Evolutionary conservation across 2,113 vertebrate species (phyloP).

Genomic region (Muscicapa adusta): DNA sequence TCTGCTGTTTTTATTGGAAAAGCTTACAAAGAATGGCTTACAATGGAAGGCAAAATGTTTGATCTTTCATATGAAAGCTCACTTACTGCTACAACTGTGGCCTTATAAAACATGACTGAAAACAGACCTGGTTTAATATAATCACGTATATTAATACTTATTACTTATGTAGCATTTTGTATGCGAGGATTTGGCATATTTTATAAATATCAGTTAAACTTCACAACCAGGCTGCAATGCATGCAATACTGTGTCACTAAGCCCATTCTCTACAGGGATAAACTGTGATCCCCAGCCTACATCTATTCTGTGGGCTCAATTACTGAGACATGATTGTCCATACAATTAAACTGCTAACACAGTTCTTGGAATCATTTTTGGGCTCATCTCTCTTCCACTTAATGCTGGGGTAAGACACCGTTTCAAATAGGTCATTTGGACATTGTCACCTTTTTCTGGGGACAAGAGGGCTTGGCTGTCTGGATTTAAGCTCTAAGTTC

Average conservation of each 20-base stretch:
- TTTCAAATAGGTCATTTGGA: neutral
- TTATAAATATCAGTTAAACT: constrained; percentile 48
- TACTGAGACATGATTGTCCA: neutral
- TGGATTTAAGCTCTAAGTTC: neutral
- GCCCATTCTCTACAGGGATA: constrained; percentile 58
- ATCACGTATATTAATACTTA: constrained; percentile 55
- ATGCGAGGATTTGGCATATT: constrained; percentile 39
- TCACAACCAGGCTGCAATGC: constrained; percentile 23
- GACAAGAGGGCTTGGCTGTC: neutral
- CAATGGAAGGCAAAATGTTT: constrained; percentile 46
- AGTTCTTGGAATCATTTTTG: neutral
- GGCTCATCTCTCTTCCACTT: neutral
- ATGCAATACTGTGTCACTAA: constrained; percentile 25
- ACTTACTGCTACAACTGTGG: constrained; percentile 11
- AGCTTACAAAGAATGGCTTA: constrained; percentile 45
- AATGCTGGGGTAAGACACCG: neutral
- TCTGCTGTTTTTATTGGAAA: constrained; percentile 56
- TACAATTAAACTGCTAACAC: constrained; percentile 11
- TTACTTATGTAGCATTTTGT: constrained; percentile 57
- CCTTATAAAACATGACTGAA: constrained; percentile 49
- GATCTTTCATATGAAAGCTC: constrained; percentile 50
- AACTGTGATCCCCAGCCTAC: neutral
- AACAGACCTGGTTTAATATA: constrained; percentile 51
- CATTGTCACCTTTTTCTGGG: neutral
- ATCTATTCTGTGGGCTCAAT: neutral